Base-by-base conservation (phyloP, 2,797 vertebrate species). In the Tympanoctomys barrerae region DNA sequence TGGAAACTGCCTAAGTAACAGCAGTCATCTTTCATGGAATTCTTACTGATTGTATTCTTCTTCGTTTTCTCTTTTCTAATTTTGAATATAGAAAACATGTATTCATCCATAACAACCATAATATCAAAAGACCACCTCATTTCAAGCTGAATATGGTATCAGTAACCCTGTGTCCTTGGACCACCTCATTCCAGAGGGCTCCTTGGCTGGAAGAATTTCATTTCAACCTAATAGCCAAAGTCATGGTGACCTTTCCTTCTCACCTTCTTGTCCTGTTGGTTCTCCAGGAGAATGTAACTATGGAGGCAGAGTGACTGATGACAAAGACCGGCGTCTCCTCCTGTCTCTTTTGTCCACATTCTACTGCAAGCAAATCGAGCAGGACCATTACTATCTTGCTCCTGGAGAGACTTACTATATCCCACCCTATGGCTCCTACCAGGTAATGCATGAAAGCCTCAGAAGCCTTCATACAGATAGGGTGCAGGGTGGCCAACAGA, bases 241-340 rank as follows among this genome's bases (percentile, higher is more conserved):
- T 82, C n/a, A 19, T 12, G 2, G 19, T 57, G 66, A 36, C 61
- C 1, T 36, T 92, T 33, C 52, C 11, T 83, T 42, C 70, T 96
- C 85, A 97, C 88, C 90, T 89, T 92, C 26, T 80, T 62, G 52
- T 39, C 64, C 75, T 97, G 59, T 97, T 78, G 78, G 7, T 52
- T 94, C 36, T 33, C 61, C 91, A 99, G 99, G 99, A 57, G 99
- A 99, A 98, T 99, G 99, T 97, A 99, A 99, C 98, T 99, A 99
- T 4, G 99, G 99, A 59, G 99, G 99, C 2, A 98, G 99, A 98
- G 99, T 99, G 97, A 99, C 99, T 4, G 99, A 99, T 96, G 99
- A 99, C 97, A 99, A 99, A 98, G 99, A 99, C 98, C 98, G 99
- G 52, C 99, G 99, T 64, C 99, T 99, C 94, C 99, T 99, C 86